A percentile compares a stretch with the other conserved stretches of the same genome.
These are phyloP conservation scores for Andricus quercusramuli DNA, from an alignment of 2,888 invertebrate genomes.

Conservation along the genomic window DNA sequence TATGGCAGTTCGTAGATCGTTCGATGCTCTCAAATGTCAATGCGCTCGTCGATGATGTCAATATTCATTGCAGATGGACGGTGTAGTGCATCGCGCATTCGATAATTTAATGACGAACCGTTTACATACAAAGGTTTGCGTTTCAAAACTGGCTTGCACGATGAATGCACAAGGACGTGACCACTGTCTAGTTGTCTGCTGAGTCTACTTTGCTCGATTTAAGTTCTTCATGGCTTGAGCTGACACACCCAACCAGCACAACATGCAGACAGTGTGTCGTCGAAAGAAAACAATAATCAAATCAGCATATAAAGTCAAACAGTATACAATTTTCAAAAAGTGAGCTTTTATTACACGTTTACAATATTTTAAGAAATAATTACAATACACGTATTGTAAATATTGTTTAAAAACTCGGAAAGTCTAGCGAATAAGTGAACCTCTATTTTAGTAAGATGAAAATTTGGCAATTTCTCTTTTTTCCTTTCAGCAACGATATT, in stretches of 20 bases:
- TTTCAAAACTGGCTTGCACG: no score
- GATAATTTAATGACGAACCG: slow-evolving; percentile 47
- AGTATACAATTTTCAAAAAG: background rate
- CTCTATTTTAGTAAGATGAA: no score
- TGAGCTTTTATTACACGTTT: no score
- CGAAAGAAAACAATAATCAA: background rate
- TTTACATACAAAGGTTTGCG: slow-evolving; percentile 7
- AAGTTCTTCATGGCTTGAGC: slow-evolving; percentile 15
- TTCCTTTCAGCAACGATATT: no score
- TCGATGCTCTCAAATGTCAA: slow-evolving; percentile 52
- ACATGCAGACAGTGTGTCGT: slow-evolving; percentile 18
- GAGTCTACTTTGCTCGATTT: background rate
- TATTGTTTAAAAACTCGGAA: no score
- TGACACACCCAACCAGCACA: slow-evolving; percentile 9
- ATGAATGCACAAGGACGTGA: no score
- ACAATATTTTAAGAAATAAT: background rate
- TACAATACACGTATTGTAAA: background rate
- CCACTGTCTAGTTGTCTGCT: background rate
- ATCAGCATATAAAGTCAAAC: background rate
- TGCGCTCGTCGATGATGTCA: slow-evolving; percentile 48
- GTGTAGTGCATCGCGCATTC: slow-evolving; percentile 42
- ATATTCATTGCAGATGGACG: slow-evolving; percentile 48
- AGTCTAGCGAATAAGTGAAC: no score
- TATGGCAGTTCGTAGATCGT: slow-evolving; percentile 46
- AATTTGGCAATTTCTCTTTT: no score